Conservation (phyloP, 2,113 vertebrate genomes). For the Octodon degus region DNA sequence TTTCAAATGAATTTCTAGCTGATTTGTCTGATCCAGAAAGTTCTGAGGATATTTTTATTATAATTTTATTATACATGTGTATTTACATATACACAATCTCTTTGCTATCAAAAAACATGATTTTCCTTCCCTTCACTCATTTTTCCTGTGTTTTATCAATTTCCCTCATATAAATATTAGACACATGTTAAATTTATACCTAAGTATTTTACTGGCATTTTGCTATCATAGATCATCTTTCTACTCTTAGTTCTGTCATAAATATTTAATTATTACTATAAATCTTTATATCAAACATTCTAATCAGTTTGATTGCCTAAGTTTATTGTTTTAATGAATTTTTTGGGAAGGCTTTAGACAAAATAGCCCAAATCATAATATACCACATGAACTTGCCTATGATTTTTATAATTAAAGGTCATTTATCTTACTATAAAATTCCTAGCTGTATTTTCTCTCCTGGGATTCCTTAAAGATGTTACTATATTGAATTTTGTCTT, state of each 20-base stretch:
- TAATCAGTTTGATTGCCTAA: neutral
- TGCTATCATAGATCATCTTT: neutral
- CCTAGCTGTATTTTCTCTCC: neutral
- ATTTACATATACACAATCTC: neutral
- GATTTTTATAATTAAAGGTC: neutral
- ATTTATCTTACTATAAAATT: neutral
- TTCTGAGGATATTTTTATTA: neutral
- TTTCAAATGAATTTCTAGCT: neutral
- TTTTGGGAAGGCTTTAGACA: neutral
- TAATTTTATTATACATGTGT: neutral
- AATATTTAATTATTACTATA: neutral
- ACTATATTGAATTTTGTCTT: neutral
- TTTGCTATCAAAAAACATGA: neutral
- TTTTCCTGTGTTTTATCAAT: neutral
- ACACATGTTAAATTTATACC: neutral
- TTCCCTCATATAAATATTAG: neutral
- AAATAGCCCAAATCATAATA: neutral
- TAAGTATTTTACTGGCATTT: neutral
- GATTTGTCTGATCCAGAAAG: neutral
- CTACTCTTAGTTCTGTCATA: neutral
- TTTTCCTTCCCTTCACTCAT: neutral
- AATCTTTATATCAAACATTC: neutral
- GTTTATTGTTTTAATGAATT: neutral
- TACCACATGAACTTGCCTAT: neutral
- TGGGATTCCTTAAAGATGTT: neutral